phyloP scores from a whole-genome alignment of 1,140 invertebrate genomes.

The Physella acuta region DNA sequence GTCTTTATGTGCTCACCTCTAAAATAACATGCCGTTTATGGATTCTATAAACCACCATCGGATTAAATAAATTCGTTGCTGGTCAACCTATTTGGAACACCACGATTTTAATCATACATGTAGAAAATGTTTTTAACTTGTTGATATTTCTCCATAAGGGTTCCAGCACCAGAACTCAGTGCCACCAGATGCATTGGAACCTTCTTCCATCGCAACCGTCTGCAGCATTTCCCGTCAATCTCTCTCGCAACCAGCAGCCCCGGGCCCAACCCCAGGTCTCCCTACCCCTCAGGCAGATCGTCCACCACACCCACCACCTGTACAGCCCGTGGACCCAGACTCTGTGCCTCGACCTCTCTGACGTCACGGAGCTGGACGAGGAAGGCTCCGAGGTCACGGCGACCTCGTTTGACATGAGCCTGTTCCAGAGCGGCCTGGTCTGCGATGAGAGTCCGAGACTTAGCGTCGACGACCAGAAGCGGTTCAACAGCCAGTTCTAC shows the following conservation, averaged over 20 bases:
- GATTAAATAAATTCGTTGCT: no score
- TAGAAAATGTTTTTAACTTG: no score
- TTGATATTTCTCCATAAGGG: no score
- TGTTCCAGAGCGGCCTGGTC: conserved; percentile 27
- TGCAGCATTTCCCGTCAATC: not conserved
- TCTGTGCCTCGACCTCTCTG: conserved; percentile 18
- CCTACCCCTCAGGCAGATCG: not conserved
- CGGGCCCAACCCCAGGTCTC: not conserved
- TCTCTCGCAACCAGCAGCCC: not conserved
- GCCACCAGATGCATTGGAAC: no score
- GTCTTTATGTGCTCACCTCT: no score
- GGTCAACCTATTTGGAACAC: no score
- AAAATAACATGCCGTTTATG: no score
- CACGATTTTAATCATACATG: no score
- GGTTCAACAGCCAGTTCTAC: conserved; percentile 47
- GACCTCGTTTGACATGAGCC: conserved; percentile 11
- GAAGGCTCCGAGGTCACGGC: conserved; percentile 6
- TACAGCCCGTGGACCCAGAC: not conserved
- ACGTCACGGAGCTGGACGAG: conserved; percentile 26
- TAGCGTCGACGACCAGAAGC: conserved; percentile 35
- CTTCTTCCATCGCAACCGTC: no score
- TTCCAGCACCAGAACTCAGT: no score
- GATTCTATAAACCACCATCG: no score
- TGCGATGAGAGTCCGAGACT: conserved; percentile 31
- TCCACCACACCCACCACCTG: not conserved